Conservation (phyloP, 64 coral and sea anemone species). For the Montipora cactus region DNA sequence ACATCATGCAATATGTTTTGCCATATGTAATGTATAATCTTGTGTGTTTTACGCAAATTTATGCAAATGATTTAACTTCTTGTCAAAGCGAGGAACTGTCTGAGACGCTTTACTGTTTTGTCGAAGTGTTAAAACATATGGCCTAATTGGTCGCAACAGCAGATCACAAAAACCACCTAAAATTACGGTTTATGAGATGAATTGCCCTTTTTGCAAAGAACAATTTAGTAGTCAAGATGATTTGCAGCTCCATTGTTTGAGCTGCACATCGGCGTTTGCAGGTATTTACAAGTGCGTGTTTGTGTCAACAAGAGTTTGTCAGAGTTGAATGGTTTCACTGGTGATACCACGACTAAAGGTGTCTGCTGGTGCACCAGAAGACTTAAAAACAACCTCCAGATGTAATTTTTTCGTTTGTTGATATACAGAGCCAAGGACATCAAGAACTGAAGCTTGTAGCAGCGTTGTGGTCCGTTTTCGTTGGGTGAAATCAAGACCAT, state of each 20-base stretch:
- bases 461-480: slow-evolving; percentile 66
- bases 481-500: slow-evolving; percentile 77
- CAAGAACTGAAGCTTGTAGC: background rate
- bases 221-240: slow-evolving; percentile 46
- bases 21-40: slow-evolving; percentile 9
- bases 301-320: background rate
- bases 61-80: slow-evolving; percentile 30
- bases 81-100: slow-evolving; percentile 10
- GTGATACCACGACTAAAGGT: no score
- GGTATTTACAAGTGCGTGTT: slow-evolving; percentile 9
- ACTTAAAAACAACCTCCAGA: background rate
- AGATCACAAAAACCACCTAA: background rate
- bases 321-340: background rate
- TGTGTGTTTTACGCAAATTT: slow-evolving; percentile 52
- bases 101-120: background rate
- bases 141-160: no score
- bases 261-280: slow-evolving; percentile 41
- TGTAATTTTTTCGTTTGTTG: background rate
- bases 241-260: slow-evolving; percentile 78
- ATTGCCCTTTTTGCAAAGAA: slow-evolving; percentile 73
- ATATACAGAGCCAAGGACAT: background rate
- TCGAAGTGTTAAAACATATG: background rate
- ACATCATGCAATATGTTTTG: slow-evolving; percentile 10
- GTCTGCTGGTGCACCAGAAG: background rate
- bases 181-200: slow-evolving; percentile 28